Evolutionary conservation across 2,888 invertebrate species (phyloP).

Genomic region (Podabrus alpinus): DNA sequence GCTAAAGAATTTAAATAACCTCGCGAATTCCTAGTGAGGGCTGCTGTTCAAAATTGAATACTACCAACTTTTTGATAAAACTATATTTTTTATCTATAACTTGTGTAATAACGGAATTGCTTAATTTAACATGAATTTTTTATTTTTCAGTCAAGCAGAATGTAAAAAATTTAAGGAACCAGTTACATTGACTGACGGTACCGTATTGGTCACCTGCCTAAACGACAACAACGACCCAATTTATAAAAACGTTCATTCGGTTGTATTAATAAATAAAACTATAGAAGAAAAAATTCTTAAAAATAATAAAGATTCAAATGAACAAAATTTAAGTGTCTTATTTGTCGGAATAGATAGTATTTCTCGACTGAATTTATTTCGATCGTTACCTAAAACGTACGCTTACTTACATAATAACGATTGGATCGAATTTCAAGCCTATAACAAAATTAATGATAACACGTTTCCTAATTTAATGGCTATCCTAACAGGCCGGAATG

Average conservation of each 20-base stretch:
- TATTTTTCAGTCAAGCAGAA: conserved; percentile 21
- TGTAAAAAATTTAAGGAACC: conserved; percentile 22
- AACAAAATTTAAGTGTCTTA: conserved; percentile 66
- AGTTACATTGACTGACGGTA: conserved; percentile 8
- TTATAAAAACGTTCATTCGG: conserved; percentile 63
- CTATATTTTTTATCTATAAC: too few relatives aligned
- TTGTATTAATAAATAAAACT: conserved; percentile 54
- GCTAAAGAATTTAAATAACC: too few relatives aligned
- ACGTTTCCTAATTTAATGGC: conserved; percentile 91
- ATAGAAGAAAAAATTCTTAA: conserved; percentile 49
- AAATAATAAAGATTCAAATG: conserved; percentile 30
- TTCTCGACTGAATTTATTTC: conserved; percentile 75
- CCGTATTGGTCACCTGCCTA: conserved; percentile 13
- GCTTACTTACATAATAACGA: conserved; percentile 64
- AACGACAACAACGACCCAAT: neutral
- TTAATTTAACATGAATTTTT: neutral
- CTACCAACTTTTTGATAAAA: too few relatives aligned
- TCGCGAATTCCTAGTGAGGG: too few relatives aligned
- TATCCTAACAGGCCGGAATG: conserved; percentile 70
- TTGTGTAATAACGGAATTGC: neutral
- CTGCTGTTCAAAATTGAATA: too few relatives aligned
- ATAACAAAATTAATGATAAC: conserved; percentile 80
- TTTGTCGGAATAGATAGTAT: conserved; percentile 86
- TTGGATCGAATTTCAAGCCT: conserved; percentile 50
- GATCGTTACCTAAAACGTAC: conserved; percentile 75